phyloP scores from a whole-genome alignment of 2,888 invertebrate species.

The Pachycephus smyrnensis region DNA sequence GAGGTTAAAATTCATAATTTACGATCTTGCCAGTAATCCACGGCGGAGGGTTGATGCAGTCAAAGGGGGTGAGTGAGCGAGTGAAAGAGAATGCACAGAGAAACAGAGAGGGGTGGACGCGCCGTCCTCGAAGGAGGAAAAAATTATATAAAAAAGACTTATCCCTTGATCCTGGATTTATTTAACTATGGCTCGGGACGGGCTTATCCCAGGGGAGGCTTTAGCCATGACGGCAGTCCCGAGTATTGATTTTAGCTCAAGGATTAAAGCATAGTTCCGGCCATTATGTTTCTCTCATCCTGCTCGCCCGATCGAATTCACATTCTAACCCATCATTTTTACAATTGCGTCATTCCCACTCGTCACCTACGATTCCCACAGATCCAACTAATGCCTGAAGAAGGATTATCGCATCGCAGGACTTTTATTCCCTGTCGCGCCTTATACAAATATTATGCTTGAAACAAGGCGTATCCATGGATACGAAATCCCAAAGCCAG shows the following conservation, averaged over 20 bases:
- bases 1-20: slow-evolving; percentile 62
- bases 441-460: no score
- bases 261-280: slow-evolving; percentile 62
- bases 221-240: slow-evolving; percentile 51
- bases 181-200: slow-evolving; percentile 64
- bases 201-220: slow-evolving; percentile 66
- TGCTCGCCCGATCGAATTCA: no score
- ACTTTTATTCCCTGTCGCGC: no score
- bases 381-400: no score
- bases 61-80: background rate
- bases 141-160: slow-evolving; percentile 60
- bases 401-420: no score
- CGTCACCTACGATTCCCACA: no score
- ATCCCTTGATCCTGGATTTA: slow-evolving; percentile 68
- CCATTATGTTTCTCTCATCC: background rate
- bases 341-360: no score
- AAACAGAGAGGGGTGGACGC: slow-evolving; percentile 1
- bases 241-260: slow-evolving; percentile 65
- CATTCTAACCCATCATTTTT: no score
- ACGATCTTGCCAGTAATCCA: slow-evolving; percentile 59
- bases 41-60: slow-evolving; percentile 17
- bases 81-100: background rate
- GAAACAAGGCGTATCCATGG: no score
- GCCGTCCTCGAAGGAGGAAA: slow-evolving; percentile 31
- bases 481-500: no score